Conservation (phyloP, 2,888 invertebrate species). For the Subacronicta megacephala region DNA sequence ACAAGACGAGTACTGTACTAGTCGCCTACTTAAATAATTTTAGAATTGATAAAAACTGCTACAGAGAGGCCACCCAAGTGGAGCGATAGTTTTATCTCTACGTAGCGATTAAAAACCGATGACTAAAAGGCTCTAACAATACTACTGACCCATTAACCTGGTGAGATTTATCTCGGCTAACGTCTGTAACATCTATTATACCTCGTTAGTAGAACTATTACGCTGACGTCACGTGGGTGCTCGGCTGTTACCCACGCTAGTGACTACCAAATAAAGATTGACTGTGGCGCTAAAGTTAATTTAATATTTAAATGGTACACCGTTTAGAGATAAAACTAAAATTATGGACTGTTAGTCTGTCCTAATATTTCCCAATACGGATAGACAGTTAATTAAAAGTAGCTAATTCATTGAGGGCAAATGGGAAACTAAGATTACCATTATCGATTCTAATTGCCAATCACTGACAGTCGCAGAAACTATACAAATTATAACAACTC, state of each 20-base stretch:
- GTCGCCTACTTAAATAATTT: slow-evolving; percentile 2
- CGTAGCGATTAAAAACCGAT: slow-evolving; percentile 33
- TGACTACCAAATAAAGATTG: slow-evolving; percentile 23
- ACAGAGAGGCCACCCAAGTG: slow-evolving; percentile 36
- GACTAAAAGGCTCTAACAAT: slow-evolving; percentile 37
- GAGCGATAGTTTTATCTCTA: slow-evolving; percentile 29
- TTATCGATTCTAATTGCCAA: slow-evolving; percentile 2
- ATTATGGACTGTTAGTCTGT: slow-evolving; percentile 17
- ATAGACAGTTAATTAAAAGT: slow-evolving; percentile 30
- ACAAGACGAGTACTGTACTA: not conserved
- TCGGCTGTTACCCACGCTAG: slow-evolving; percentile 15
- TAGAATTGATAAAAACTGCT: slow-evolving; percentile 19
- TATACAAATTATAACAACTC: not conserved
- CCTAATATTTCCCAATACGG: slow-evolving; percentile 4
- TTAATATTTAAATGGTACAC: slow-evolving; percentile 15
- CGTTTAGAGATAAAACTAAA: slow-evolving; percentile 19
- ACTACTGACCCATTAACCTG: slow-evolving; percentile 48
- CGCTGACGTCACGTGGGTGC: slow-evolving; percentile 16
- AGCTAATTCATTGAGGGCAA: slow-evolving; percentile 9
- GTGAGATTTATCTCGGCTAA: slow-evolving; percentile 43
- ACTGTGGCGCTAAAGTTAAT: slow-evolving; percentile 15
- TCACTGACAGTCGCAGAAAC: not conserved
- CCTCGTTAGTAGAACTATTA: slow-evolving; percentile 36
- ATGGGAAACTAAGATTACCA: slow-evolving; percentile 4
- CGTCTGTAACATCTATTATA: slow-evolving; percentile 37